Conservation (phyloP, 2,888 invertebrate species). For the Myopa testacea region DNA sequence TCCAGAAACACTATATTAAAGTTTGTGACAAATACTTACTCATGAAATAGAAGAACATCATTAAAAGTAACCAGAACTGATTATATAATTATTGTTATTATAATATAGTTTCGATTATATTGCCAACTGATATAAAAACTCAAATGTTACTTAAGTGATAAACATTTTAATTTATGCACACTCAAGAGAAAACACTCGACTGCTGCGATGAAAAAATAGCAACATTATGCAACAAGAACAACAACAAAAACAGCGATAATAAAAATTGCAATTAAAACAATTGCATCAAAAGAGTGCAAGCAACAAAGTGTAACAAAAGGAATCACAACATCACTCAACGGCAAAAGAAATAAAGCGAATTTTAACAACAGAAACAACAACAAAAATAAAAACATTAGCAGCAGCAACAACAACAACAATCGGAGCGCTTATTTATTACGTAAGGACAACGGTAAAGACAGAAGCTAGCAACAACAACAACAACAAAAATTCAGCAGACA, state of each 20-base stretch:
- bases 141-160: neutral
- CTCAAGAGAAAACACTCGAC: neutral
- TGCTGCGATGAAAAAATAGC: neutral
- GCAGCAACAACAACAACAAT: slow-evolving; percentile 31
- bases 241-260: slow-evolving; percentile 9
- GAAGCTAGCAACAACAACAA: slow-evolving; percentile 2
- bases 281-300: slow-evolving; percentile 18
- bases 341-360: slow-evolving; percentile 12
- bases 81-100: no score
- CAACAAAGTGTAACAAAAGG: slow-evolving; percentile 20
- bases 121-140: no score
- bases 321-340: slow-evolving; percentile 29
- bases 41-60: no score
- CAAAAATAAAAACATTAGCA: slow-evolving; percentile 23
- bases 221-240: neutral
- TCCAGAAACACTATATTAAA: no score
- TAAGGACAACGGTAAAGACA: neutral
- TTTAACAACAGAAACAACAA: slow-evolving; percentile 19
- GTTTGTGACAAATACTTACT: no score
- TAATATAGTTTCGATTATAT: no score
- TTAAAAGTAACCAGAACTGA: no score
- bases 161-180: neutral
- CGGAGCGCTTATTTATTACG: slow-evolving; percentile 37
- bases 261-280: slow-evolving; percentile 11
- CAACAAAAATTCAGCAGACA: slow-evolving; percentile 4